Percentiles rank a stretch among this genome's conserved stretches.
Conservation (phyloP, 92 coral and sea anemone genomes). For the Zoanthus sociatus region DNA sequence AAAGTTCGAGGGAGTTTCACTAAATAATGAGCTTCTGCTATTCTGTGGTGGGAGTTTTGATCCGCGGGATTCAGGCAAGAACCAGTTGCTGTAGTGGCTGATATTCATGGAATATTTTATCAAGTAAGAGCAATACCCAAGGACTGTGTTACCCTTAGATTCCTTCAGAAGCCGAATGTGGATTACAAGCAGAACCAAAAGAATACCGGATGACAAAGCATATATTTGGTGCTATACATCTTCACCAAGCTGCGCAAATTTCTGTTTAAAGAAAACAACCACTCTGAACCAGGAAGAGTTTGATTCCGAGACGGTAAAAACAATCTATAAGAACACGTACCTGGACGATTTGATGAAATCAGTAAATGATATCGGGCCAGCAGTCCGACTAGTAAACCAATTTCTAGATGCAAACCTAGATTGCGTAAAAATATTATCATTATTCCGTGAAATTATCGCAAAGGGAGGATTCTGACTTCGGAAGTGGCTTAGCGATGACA, state of each 20-base stretch:
- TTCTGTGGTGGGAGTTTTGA: no score
- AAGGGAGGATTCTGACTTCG: slow-evolving; percentile 61
- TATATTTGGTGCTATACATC: slow-evolving; percentile 51
- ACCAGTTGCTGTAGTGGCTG: slow-evolving; percentile 49
- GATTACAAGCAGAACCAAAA: slow-evolving; percentile 50
- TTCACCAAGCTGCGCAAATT: slow-evolving; percentile 46
- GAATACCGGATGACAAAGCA: slow-evolving; percentile 65
- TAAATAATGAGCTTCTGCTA: no score
- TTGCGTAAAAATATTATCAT: no score
- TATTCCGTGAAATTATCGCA: slow-evolving; percentile 48
- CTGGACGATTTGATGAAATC: slow-evolving; percentile 70
- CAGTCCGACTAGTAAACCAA: slow-evolving; percentile 43
- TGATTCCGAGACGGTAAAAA: slow-evolving; percentile 31
- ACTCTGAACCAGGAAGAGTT: slow-evolving; percentile 31
- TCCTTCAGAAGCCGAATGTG: slow-evolving; percentile 57
- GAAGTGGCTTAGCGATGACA: slow-evolving; percentile 61
- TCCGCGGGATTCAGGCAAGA: slow-evolving; percentile 50
- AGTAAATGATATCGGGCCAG: slow-evolving; percentile 20
- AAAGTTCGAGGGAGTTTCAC: no score
- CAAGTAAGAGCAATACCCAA: slow-evolving; percentile 57
- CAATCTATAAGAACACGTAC: slow-evolving; percentile 57
- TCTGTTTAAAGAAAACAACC: slow-evolving; percentile 56
- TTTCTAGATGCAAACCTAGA: no score
- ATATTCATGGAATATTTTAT: slow-evolving; percentile 59
- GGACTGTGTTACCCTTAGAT: slow-evolving; percentile 54